Evolutionary conservation across 1,140 invertebrate genomes (phyloP).

Genomic region (Bombus pyrosoma): DNA sequence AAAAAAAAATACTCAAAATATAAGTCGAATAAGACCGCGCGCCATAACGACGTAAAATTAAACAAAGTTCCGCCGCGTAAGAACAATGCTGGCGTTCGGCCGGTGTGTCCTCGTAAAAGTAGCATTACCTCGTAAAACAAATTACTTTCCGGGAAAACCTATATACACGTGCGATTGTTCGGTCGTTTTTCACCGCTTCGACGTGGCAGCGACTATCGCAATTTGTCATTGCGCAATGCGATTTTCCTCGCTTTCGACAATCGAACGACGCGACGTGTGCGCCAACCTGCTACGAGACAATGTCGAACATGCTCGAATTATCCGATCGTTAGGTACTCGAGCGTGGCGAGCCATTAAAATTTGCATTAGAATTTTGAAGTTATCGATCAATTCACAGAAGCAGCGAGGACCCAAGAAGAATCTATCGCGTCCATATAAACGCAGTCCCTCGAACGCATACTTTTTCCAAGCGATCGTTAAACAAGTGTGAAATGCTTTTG

Average conservation of each 20-base stretch:
- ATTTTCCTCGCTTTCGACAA: neutral
- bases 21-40: too few relatives aligned
- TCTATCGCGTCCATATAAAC: too few relatives aligned
- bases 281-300: neutral
- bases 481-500: constrained; percentile 23
- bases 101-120: constrained; percentile 52
- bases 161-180: constrained; percentile 7
- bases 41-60: constrained; percentile 32
- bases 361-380: neutral
- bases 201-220: neutral
- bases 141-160: constrained; percentile 32
- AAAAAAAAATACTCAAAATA: too few relatives aligned
- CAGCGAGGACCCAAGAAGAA: neutral
- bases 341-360: neutral
- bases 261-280: neutral
- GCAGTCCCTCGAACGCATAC: too few relatives aligned
- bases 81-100: constrained; percentile 23
- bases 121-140: constrained; percentile 36
- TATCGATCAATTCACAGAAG: neutral
- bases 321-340: neutral
- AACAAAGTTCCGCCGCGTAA: constrained; percentile 34
- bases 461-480: neutral
- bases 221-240: constrained; percentile 18
- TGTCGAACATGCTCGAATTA: neutral
- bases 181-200: neutral